Percentiles rank a stretch among this genome's conserved stretches.
Conservation (phyloP, 1,140 invertebrate genomes). For the Pseudachorutes palmiensis region DNA sequence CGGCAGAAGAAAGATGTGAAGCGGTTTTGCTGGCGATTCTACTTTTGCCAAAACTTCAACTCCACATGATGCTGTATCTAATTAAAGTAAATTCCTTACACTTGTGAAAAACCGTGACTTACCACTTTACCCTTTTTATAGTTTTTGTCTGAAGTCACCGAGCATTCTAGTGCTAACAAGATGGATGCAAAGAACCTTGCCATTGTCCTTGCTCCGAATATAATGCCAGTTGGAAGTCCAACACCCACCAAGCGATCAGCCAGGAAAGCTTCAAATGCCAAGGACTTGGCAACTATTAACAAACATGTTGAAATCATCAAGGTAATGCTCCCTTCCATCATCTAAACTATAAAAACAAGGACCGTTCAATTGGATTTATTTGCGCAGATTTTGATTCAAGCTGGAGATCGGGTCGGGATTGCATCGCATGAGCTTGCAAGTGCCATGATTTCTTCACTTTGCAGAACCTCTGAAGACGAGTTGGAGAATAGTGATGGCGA, state of each 20-base stretch:
- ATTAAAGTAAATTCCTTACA: constrained; percentile 22
- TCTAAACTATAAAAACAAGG: not conserved
- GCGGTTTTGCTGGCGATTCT: constrained; percentile 19
- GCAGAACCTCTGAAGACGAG: constrained; percentile 30
- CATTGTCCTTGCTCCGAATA: constrained; percentile 31
- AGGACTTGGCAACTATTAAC: constrained; percentile 14
- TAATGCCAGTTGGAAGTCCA: constrained; percentile 28
- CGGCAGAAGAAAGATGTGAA: constrained; percentile 10
- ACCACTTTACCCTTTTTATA: constrained; percentile 10
- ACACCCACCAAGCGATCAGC: constrained; percentile 2
- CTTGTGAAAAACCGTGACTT: not conserved
- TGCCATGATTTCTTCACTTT: constrained; percentile 11
- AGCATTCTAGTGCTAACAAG: constrained; percentile 20
- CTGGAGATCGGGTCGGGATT: constrained; percentile 26
- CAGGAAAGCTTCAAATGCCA: constrained; percentile 5
- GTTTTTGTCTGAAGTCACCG: constrained; percentile 28
- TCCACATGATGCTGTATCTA: constrained; percentile 25
- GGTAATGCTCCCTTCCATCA: constrained; percentile 12
- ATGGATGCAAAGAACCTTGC: constrained; percentile 35
- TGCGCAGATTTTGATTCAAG: constrained; percentile 28
- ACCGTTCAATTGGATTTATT: not conserved
- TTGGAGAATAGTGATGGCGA: constrained; percentile 21
- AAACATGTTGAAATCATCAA: constrained; percentile 23
- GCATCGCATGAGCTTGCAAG: constrained; percentile 11
- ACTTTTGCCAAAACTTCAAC: constrained; percentile 23